Evolutionary conservation across 2,113 vertebrate genomes (phyloP).

Genomic region (Macquaria australasica): DNA sequence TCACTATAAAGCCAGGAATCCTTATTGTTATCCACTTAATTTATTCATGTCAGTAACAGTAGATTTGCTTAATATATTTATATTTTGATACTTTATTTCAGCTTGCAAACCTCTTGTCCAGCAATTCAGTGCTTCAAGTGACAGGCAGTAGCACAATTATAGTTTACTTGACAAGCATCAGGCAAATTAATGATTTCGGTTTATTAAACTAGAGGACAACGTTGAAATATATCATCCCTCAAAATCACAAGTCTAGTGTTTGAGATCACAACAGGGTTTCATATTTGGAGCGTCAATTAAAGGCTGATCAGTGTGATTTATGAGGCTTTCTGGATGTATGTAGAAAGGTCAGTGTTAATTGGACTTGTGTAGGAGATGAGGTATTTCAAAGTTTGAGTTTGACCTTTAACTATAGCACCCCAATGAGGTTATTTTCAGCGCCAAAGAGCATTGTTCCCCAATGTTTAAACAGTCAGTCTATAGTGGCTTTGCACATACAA

Average conservation of each 20-base stretch:
- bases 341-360: conserved; percentile 24
- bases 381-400: not conserved
- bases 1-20: not conserved
- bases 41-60: not conserved
- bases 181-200: not conserved
- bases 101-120: not conserved
- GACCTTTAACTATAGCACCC: not conserved
- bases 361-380: not conserved
- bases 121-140: no score
- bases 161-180: not conserved
- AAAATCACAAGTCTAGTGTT: not conserved
- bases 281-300: not conserved
- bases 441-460: not conserved
- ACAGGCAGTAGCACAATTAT: not conserved
- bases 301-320: not conserved
- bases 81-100: not conserved
- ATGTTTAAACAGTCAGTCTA: not conserved
- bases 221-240: not conserved
- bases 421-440: not conserved
- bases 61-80: conserved; percentile 3
- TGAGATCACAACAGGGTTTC: not conserved
- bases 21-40: not conserved
- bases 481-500: not conserved
- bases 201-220: not conserved
- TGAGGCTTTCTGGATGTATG: not conserved